Conservation (phyloP, 2,888 invertebrate species). For the Chloroclysta siterata region DNA sequence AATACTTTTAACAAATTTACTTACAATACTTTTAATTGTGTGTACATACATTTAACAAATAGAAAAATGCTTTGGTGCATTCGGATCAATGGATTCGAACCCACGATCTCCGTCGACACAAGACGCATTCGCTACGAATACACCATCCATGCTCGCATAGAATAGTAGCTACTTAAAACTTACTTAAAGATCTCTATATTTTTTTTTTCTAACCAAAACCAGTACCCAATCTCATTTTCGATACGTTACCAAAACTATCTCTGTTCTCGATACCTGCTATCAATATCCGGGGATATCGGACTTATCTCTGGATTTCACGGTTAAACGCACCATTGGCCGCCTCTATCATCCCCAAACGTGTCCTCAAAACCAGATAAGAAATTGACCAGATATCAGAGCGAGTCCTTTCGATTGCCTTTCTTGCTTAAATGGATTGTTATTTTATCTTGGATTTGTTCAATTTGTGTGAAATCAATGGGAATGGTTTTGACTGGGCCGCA, state of each 20-base stretch:
- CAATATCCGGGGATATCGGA: constrained; percentile 74
- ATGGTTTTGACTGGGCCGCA: constrained; percentile 38
- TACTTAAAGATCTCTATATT: background rate
- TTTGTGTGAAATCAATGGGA: constrained; percentile 45
- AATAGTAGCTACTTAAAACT: background rate
- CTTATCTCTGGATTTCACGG: constrained; percentile 82
- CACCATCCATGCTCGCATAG: no score
- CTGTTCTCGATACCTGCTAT: constrained; percentile 75
- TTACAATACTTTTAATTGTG: no score
- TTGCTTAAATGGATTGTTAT: constrained; percentile 51
- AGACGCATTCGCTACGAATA: no score
- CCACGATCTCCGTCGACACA: no score
- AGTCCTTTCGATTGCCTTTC: constrained; percentile 58
- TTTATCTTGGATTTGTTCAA: constrained; percentile 46
- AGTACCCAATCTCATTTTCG: constrained; percentile 55
- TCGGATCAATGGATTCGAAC: no score
- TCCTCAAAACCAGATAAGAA: constrained; percentile 75
- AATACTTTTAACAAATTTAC: no score
- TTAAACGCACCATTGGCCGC: constrained; percentile 76
- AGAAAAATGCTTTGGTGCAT: no score
- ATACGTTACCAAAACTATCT: constrained; percentile 73
- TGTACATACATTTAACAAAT: no score
- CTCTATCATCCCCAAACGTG: constrained; percentile 67
- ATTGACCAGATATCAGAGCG: constrained; percentile 70
- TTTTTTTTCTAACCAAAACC: constrained; percentile 47